These are phyloP conservation scores for Hydropotes inermis DNA, from an alignment of 2,113 vertebrate species.

Conservation along the genomic window DNA sequence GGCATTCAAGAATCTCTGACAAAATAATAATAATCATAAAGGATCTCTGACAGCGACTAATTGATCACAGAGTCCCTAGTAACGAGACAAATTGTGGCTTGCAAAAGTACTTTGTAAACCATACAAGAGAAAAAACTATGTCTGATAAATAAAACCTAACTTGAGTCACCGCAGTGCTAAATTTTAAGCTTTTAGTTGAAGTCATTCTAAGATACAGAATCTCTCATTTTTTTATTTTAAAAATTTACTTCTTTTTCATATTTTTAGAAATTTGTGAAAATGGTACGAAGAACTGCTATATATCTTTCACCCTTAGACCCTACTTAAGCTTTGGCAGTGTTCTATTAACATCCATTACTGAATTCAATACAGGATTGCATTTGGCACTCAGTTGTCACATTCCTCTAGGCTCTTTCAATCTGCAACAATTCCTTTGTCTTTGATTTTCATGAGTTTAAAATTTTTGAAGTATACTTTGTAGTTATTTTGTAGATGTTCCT, in stretches of 20 bases:
- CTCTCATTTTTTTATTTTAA: background rate
- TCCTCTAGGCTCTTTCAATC: background rate
- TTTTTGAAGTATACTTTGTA: background rate
- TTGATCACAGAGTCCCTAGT: background rate
- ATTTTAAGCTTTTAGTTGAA: background rate
- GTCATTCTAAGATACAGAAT: background rate
- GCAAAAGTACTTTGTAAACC: background rate
- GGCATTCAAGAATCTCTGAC: background rate
- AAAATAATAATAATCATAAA: background rate
- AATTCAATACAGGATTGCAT: background rate
- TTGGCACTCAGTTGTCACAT: background rate
- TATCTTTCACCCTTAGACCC: too few relatives aligned
- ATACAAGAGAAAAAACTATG: background rate
- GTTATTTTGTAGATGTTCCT: background rate
- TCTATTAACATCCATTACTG: background rate
- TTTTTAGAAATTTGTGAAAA: background rate
- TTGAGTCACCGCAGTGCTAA: background rate
- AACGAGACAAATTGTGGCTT: background rate
- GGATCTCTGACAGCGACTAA: background rate
- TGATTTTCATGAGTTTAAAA: background rate
- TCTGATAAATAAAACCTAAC: background rate
- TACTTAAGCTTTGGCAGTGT: background rate
- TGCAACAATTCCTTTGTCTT: background rate
- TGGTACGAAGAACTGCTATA: background rate
- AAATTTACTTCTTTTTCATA: background rate